Base-by-base conservation (phyloP, 2,888 invertebrate genomes). In the Aradus depressus region DNA sequence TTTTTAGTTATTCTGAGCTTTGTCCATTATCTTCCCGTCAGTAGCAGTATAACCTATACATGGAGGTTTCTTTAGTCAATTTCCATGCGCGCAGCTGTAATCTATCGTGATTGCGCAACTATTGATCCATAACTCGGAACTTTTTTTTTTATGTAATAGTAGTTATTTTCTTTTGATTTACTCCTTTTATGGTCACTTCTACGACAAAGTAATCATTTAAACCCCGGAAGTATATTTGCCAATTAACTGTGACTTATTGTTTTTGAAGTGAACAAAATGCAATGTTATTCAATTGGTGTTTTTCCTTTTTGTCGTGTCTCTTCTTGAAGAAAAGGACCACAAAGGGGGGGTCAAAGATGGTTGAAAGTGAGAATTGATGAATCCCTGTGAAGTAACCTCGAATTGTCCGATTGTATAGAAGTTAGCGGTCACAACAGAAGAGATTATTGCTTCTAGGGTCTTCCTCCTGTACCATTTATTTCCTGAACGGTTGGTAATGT, bases 391-490 rank as follows among this genome's bases (percentile, higher is more conserved):
- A 47, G 18, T 21, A 59, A 60, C 60, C 61, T 60, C 61, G 66
- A 68, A 67, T 67, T n/a, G n/a, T n/a, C n/a, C n/a, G n/a, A n/a
- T n/a, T 67, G 69, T 68, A 67, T 69, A 68, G 67, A 70, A 68
- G 70, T 70, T n/a, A 70, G 69, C 69, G 69, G 70, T 68, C 68
- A 70, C 68, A 69, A 70, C 68, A 70, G 70, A 70, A 69, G 69
- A 68, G 69, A 58, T 59, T 55, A 55, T 54, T 54, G n/a, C n/a
- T n/a, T n/a, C n/a, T n/a, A n/a, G n/a, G n/a, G n/a, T n/a, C n/a
- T n/a, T n/a, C n/a, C n/a, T n/a, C n/a, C n/a, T n/a, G n/a, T n/a
- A n/a, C n/a, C n/a, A n/a, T n/a, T n/a, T n/a, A n/a, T n/a, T n/a
- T n/a, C n/a, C n/a, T n/a, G n/a, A n/a, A n/a, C n/a, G n/a, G n/a